Evolutionary conservation across 2,113 vertebrate species (phyloP).

Genomic region (Ciconia maguari): DNA sequence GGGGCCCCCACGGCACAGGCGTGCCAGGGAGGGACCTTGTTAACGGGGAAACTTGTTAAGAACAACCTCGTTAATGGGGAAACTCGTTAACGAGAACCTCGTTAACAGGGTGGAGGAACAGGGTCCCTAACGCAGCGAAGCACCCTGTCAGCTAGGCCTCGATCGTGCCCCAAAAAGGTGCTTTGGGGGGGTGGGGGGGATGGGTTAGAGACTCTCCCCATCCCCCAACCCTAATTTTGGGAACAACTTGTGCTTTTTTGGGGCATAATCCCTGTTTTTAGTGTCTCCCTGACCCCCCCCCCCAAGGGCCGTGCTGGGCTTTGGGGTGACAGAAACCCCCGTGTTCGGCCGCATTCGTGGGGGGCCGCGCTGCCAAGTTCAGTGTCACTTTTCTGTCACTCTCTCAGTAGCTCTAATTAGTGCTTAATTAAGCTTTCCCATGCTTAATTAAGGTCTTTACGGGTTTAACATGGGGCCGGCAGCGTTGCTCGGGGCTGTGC

Average conservation of each 20-base stretch:
- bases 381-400: fast-evolving
- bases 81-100: neutral
- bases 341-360: fast-evolving
- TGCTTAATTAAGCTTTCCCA: neutral
- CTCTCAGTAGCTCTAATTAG: neutral
- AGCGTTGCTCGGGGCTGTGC: neutral
- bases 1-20: neutral
- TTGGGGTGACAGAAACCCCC: neutral
- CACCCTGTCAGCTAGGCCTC: neutral
- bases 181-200: no score
- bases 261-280: fast-evolving
- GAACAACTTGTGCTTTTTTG: neutral
- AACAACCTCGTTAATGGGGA: neutral
- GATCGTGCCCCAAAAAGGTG: neutral
- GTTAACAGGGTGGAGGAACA: neutral
- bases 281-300: neutral
- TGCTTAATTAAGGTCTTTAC: neutral
- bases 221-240: neutral
- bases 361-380: fast-evolving
- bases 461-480: neutral
- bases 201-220: no score
- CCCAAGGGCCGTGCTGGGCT: fast-evolving
- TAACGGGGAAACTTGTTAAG: neutral
- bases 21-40: neutral
- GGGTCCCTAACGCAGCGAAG: neutral